Evolutionary conservation across 2,888 invertebrate species (phyloP).

Genomic region (Platynereis dumerilii): DNA sequence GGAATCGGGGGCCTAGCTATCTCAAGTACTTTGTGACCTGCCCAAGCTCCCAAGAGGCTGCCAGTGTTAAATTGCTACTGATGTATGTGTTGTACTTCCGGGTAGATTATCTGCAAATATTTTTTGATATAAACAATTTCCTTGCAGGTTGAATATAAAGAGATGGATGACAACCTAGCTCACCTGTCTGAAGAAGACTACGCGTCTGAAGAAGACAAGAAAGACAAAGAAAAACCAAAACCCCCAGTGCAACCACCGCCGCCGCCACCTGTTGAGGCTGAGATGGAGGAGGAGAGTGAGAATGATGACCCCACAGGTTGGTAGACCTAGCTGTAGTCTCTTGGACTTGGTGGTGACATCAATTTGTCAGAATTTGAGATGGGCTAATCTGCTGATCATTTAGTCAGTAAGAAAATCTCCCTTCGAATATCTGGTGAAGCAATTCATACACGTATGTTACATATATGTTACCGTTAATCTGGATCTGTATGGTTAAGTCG

Average conservation of each 20-base stretch:
- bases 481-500: too few species aligned
- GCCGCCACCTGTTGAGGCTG: conserved; percentile 41
- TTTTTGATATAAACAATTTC: too few species aligned
- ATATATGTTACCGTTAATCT: too few species aligned
- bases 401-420: neutral
- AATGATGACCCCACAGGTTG: conserved; percentile 68
- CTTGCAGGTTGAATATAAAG: conserved; percentile 60
- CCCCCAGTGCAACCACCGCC: conserved; percentile 28
- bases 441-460: too few species aligned
- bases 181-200: conserved; percentile 61
- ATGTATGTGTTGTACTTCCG: too few species aligned
- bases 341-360: neutral
- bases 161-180: conserved; percentile 58
- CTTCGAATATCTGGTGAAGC: too few species aligned
- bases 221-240: conserved; percentile 20
- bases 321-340: neutral
- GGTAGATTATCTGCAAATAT: too few species aligned
- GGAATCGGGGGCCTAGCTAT: too few species aligned
- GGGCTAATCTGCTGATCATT: neutral
- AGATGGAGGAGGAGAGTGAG: conserved; percentile 66
- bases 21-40: too few species aligned
- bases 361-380: neutral
- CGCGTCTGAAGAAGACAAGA: conserved; percentile 47
- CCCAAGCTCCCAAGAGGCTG: too few species aligned
- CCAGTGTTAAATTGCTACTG: too few species aligned